Conservation (phyloP, 2,888 invertebrate species). For the Thereva nobilitata region DNA sequence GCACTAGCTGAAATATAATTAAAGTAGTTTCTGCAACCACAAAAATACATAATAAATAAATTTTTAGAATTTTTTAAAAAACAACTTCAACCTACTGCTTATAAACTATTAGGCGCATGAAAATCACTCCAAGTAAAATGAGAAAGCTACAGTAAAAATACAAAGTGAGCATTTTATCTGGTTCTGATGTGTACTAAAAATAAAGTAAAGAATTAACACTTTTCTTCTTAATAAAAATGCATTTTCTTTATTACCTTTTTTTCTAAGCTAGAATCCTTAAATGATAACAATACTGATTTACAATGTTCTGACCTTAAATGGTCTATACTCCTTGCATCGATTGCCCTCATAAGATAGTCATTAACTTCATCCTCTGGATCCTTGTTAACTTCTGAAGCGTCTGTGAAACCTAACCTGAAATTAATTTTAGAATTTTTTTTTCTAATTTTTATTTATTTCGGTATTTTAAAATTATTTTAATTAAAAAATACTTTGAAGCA, state of each 20-base stretch:
- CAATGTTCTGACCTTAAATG: constrained; percentile 87
- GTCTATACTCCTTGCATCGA: constrained; percentile 93
- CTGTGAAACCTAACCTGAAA: constrained; percentile 72
- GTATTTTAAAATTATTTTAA: constrained; percentile 4
- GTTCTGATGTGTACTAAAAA: constrained; percentile 75
- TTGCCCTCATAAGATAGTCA: constrained; percentile 93
- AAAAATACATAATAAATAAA: constrained; percentile 27
- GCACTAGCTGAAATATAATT: constrained; percentile 47
- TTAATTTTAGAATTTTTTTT: constrained; percentile 28
- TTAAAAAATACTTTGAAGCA: constrained; percentile 62
- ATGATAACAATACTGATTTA: constrained; percentile 79
- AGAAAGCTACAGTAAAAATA: constrained; percentile 83
- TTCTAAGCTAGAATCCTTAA: constrained; percentile 79
- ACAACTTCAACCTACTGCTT: constrained; percentile 62
- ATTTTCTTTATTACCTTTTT: constrained; percentile 67
- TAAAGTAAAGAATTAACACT: not conserved
- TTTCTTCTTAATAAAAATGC: not conserved
- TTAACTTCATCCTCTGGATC: constrained; percentile 93
- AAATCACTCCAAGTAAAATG: constrained; percentile 70
- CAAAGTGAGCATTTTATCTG: constrained; percentile 82
- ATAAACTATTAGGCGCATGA: constrained; percentile 71
- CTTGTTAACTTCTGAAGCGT: constrained; percentile 67
- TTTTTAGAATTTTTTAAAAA: constrained; percentile 14
- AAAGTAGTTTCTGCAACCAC: constrained; percentile 45
- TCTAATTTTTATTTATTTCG: constrained; percentile 51